Evolutionary conservation across 1,140 invertebrate species (phyloP).

Genomic region (Drosophila tropicalis): DNA sequence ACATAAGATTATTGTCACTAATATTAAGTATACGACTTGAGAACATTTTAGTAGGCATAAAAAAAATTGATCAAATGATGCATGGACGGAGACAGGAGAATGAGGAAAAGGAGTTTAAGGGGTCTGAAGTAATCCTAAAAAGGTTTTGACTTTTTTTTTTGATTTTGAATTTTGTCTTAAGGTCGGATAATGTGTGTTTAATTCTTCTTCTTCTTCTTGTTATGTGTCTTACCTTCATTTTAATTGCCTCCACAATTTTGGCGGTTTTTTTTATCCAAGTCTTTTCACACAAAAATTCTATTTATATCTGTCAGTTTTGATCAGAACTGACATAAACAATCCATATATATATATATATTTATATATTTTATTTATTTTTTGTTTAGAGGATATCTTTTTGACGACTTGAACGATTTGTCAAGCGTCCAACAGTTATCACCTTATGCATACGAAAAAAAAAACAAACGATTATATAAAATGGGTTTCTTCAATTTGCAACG

Average conservation of each 20-base stretch:
- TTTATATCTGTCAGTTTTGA: slow-evolving; percentile 51
- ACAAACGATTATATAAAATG: slow-evolving; percentile 9
- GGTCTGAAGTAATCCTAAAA: too few species aligned
- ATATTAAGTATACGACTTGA: background rate
- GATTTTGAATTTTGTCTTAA: too few species aligned
- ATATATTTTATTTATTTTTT: background rate
- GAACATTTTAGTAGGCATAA: background rate
- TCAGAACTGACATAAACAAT: slow-evolving; percentile 34
- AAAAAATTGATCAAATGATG: too few species aligned
- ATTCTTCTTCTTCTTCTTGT: too few species aligned
- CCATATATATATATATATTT: background rate
- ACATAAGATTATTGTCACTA: too few species aligned
- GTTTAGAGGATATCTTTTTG: slow-evolving; percentile 17
- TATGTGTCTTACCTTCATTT: slow-evolving; percentile 76
- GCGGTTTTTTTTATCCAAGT: slow-evolving; percentile 82
- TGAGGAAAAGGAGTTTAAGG: too few species aligned
- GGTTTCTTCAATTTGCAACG: slow-evolving; percentile 42
- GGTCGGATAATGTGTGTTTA: too few species aligned
- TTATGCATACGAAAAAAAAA: slow-evolving; percentile 41
- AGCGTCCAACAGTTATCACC: slow-evolving; percentile 49
- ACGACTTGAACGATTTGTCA: slow-evolving; percentile 60
- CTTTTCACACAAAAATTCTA: slow-evolving; percentile 63
- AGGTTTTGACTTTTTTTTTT: too few species aligned
- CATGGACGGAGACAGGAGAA: too few species aligned
- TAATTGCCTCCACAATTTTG: slow-evolving; percentile 83